Conservation (phyloP, 2,888 invertebrate genomes). For the Thecophora atra region DNA sequence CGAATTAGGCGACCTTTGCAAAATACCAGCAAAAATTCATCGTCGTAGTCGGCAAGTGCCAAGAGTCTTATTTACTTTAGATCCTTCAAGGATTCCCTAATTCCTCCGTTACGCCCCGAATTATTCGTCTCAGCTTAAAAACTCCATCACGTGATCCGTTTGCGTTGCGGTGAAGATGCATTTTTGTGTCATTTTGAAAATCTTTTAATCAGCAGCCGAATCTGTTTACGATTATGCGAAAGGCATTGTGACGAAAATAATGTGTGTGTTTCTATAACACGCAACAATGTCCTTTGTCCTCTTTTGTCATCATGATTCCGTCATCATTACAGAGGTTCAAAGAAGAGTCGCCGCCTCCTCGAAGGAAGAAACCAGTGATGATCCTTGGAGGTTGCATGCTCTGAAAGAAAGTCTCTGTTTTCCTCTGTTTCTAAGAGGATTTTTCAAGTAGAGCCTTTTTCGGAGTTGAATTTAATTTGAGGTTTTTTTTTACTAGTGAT, state of each 20-base stretch:
- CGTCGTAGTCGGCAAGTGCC: not conserved
- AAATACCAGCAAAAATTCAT: too few species aligned
- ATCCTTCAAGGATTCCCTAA: not conserved
- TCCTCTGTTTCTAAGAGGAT: too few species aligned
- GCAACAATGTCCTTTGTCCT: too few species aligned
- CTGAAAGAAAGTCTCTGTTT: too few species aligned
- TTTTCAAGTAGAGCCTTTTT: too few species aligned
- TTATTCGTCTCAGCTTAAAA: not conserved
- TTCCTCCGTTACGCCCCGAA: slow-evolving; percentile 2
- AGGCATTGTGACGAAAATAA: slow-evolving; percentile 14
- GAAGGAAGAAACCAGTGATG: not conserved
- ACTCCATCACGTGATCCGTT: not conserved
- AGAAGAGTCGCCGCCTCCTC: not conserved
- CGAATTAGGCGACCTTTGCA: too few species aligned
- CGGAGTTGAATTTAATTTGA: too few species aligned
- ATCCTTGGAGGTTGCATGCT: not conserved
- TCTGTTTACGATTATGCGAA: slow-evolving; percentile 6
- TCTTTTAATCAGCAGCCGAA: slow-evolving; percentile 20
- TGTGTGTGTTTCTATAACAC: not conserved
- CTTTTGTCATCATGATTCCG: not conserved
- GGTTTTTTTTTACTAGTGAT: too few species aligned
- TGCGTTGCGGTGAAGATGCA: slow-evolving; percentile 14
- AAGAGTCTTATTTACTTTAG: not conserved
- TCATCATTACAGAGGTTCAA: not conserved
- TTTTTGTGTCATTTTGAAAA: slow-evolving; percentile 1